Conservation (phyloP, 92 coral and sea anemone species). For the Umimayanthus kanabou region DNA sequence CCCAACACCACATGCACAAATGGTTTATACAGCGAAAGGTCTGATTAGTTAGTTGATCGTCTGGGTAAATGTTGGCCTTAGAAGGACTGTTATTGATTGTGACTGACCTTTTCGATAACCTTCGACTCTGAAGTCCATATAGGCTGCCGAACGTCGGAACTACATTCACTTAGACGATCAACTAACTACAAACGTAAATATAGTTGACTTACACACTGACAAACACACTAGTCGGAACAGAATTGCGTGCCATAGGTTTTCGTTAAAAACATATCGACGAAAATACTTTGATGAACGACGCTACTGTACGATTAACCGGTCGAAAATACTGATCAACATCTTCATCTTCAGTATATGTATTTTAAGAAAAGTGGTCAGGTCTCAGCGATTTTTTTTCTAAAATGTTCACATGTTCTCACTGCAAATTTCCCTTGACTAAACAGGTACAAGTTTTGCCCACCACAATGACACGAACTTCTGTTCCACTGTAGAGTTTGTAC, state of each 20-base stretch:
- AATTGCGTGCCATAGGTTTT: slow-evolving; percentile 1
- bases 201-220: background rate
- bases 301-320: background rate
- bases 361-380: background rate
- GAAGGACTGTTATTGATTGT: too few species aligned
- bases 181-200: too few species aligned
- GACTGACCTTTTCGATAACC: too few species aligned
- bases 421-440: background rate
- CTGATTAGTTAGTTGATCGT: too few species aligned
- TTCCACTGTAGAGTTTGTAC: background rate
- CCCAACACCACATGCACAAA: background rate
- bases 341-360: background rate
- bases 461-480: background rate
- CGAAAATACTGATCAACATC: background rate
- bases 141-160: too few species aligned
- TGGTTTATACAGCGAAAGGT: too few species aligned
- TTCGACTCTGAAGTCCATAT: too few species aligned
- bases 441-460: background rate
- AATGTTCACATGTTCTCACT: background rate
- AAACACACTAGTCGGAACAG: background rate
- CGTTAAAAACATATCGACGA: too few species aligned
- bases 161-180: too few species aligned
- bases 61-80: too few species aligned
- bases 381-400: background rate
- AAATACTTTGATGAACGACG: background rate